phyloP scores from a whole-genome alignment of 2,113 vertebrate genomes.

The Oxyura jamaicensis region DNA sequence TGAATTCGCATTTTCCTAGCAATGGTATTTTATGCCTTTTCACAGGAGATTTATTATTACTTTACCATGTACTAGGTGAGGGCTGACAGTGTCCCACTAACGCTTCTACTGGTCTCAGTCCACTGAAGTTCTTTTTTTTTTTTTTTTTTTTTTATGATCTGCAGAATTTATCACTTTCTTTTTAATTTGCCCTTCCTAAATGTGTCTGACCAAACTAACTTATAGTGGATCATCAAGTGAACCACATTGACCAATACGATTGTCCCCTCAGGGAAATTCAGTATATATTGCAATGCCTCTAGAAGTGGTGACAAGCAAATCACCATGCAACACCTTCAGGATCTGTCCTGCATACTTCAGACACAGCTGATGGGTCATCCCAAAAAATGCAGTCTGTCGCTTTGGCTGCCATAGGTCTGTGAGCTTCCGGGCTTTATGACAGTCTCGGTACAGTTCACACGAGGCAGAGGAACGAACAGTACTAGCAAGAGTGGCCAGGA shows the following conservation, averaged over 20 bases:
- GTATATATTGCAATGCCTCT: conserved; percentile 8
- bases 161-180: conserved; percentile 12
- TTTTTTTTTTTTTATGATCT: neutral
- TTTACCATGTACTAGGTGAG: neutral
- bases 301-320: conserved; percentile 7
- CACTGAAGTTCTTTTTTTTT: neutral
- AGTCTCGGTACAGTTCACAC: neutral
- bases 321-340: neutral
- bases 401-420: neutral
- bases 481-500: accelerated
- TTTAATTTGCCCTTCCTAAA: neutral
- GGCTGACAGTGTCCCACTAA: neutral
- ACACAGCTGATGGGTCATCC: neutral
- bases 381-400: neutral
- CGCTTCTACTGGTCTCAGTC: conserved; percentile 1
- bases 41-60: neutral
- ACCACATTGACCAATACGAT: neutral
- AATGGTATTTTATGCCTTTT: neutral
- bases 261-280: neutral
- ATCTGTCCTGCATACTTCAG: neutral
- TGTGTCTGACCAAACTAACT: neutral
- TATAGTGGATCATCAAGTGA: neutral
- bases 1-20: neutral
- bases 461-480: neutral
- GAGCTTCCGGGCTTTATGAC: neutral